phyloP scores from a whole-genome alignment of 2,888 invertebrate species.

The Diogma glabrata region DNA sequence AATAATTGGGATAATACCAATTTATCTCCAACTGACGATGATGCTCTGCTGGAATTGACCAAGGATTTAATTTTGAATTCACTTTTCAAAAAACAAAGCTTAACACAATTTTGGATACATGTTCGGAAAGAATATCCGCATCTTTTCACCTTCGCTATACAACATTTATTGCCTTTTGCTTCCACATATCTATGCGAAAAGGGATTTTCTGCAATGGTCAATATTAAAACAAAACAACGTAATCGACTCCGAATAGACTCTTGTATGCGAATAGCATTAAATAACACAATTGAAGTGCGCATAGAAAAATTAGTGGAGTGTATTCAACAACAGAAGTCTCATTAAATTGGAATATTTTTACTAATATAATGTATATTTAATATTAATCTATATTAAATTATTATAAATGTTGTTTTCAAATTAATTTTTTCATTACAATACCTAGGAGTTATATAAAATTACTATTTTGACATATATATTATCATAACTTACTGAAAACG shows the following conservation, averaged over 20 bases:
- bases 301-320: neutral
- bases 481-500: no score
- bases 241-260: neutral
- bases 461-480: no score
- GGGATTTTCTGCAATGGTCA: neutral
- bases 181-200: neutral
- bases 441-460: no score
- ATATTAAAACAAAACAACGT: neutral
- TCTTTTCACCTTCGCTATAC: neutral
- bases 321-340: neutral
- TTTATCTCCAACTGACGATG: no score
- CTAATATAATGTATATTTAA: no score
- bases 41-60: no score
- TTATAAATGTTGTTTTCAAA: no score
- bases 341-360: no score
- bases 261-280: neutral
- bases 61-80: no score
- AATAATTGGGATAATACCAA: neutral
- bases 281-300: neutral
- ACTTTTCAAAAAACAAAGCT: neutral
- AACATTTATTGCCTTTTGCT: neutral
- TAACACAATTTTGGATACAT: neutral
- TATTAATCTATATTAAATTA: no score
- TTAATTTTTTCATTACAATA: no score
- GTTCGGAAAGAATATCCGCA: neutral